These are phyloP conservation scores for Pheosia gnoma DNA, from an alignment of 2,888 invertebrate species.

Conservation along the genomic window DNA sequence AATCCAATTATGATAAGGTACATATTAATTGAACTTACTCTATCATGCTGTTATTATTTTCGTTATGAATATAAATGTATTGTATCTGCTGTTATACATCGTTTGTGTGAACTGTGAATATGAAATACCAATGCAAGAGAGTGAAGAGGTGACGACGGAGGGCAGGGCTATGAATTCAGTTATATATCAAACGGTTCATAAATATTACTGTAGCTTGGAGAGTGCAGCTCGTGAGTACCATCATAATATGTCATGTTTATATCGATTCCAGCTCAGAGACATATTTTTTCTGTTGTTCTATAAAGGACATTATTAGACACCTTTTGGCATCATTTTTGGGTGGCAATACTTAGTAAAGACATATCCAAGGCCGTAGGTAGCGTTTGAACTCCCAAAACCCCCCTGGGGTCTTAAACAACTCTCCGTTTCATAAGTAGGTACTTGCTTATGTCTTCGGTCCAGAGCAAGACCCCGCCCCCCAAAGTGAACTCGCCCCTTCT, in stretches of 20 bases:
- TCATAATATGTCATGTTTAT: neutral
- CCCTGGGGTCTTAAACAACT: too few species aligned
- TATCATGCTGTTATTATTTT: neutral
- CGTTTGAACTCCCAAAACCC: too few species aligned
- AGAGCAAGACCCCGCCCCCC: too few species aligned
- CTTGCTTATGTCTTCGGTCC: too few species aligned
- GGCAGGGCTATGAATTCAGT: conserved; percentile 35
- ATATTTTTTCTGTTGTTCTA: too few species aligned
- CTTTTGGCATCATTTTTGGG: too few species aligned
- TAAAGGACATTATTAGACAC: too few species aligned
- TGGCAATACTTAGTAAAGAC: too few species aligned
- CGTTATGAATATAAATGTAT: neutral
- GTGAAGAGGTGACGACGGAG: neutral
- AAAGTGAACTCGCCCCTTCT: too few species aligned
- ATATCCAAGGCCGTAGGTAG: too few species aligned
- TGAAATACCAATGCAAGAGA: neutral
- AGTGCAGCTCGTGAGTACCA: conserved; percentile 35
- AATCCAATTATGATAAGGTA: conserved; percentile 2
- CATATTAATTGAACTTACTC: neutral
- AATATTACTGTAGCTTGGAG: conserved; percentile 45
- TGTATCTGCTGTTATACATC: neutral
- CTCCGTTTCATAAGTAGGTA: too few species aligned
- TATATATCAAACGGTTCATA: conserved; percentile 46
- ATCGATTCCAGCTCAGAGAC: too few species aligned
- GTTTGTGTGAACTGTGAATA: neutral